Evolutionary conservation across 2,888 invertebrate species (phyloP).

Genomic region (Aquatica leii): DNA sequence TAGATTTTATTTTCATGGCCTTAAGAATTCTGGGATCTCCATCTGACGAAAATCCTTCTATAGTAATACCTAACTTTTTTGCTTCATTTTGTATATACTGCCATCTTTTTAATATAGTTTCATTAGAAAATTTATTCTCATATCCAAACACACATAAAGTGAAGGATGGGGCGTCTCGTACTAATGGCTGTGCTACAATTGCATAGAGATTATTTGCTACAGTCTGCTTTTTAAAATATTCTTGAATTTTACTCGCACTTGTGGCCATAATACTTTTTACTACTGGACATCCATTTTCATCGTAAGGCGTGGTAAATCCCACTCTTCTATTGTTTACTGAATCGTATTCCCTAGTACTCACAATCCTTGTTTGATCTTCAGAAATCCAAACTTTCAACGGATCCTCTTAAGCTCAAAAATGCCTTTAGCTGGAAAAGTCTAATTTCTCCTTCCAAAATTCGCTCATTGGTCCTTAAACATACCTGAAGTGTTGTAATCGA

Average conservation of each 20-base stretch:
- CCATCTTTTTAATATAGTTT: neutral
- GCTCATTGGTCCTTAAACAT: too few species aligned
- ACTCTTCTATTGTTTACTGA: too few species aligned
- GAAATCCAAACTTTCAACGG: neutral
- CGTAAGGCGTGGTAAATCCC: neutral
- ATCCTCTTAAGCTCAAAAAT: neutral
- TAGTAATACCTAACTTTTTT: neutral
- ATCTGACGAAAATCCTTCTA: constrained; percentile 7
- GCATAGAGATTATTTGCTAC: neutral
- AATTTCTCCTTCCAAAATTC: neutral
- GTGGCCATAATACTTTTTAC: neutral
- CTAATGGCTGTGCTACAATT: neutral
- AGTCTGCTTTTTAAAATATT: neutral
- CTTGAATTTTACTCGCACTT: neutral
- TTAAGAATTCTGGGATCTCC: neutral
- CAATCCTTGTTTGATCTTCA: too few species aligned
- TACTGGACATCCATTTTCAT: neutral
- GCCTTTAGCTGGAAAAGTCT: neutral
- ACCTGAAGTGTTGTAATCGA: too few species aligned
- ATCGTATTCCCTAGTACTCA: too few species aligned
- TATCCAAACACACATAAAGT: neutral
- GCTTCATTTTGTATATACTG: neutral
- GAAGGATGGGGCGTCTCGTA: neutral
- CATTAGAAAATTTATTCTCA: neutral
- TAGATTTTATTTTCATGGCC: neutral